A percentile compares a stretch with the other conserved stretches of the same genome.
These are phyloP conservation scores for Acinonyx jubatus DNA, from an alignment of 2,113 vertebrate genomes.

Conservation along the genomic window DNA sequence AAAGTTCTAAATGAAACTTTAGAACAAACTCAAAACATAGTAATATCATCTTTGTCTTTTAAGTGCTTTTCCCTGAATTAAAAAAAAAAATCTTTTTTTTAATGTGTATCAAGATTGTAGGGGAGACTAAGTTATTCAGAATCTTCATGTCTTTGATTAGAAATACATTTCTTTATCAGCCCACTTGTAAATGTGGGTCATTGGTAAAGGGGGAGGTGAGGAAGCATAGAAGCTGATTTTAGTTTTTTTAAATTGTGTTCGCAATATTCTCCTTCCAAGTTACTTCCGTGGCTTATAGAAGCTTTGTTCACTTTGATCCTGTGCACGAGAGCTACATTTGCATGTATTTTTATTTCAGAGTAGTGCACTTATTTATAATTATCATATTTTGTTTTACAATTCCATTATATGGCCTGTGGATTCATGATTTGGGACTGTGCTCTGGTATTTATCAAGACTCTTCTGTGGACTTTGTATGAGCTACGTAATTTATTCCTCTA, in stretches of 20 bases:
- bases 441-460: constrained; percentile 38
- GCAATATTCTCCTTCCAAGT: background rate
- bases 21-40: background rate
- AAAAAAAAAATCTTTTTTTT: background rate
- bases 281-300: background rate
- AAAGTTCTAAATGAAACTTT: background rate
- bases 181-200: background rate
- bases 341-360: constrained; percentile 53
- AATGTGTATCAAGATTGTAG: background rate
- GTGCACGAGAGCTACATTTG: constrained; percentile 1
- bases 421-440: background rate
- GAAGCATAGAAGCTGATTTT: background rate
- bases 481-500: constrained; percentile 56
- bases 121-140: background rate
- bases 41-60: background rate
- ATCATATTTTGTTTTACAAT: constrained; percentile 10
- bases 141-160: background rate
- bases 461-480: constrained; percentile 49
- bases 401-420: background rate
- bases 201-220: background rate
- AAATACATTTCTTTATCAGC: background rate
- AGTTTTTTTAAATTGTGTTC: background rate
- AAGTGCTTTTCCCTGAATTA: no score
- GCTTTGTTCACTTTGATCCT: constrained; percentile 23
- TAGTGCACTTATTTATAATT: constrained; percentile 53